phyloP scores from a whole-genome alignment of 2,888 invertebrate species.

The Lasioglossum lativentre region DNA sequence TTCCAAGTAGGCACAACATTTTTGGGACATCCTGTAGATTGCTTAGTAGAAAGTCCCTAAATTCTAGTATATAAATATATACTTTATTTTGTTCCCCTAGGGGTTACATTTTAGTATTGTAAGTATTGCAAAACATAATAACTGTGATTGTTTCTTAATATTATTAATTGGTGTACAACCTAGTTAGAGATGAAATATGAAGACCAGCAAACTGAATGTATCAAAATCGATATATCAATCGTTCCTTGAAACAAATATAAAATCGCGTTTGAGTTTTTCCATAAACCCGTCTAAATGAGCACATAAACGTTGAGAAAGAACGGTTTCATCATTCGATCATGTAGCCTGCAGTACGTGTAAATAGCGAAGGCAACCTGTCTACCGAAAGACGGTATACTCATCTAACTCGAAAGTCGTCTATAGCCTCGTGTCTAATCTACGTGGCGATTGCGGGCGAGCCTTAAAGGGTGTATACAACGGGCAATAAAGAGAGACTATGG shows the following conservation, averaged over 20 bases:
- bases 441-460: not conserved
- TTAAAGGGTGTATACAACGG: constrained; percentile 11
- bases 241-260: not conserved
- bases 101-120: no score
- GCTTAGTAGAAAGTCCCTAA: no score
- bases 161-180: no score
- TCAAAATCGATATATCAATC: not conserved
- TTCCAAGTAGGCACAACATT: no score
- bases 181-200: no score
- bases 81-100: no score
- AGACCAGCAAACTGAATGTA: no score
- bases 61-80: no score
- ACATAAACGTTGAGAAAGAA: not conserved
- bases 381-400: constrained; percentile 25
- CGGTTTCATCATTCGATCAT: not conserved
- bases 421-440: constrained; percentile 39
- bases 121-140: no score
- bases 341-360: not conserved
- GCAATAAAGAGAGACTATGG: not conserved
- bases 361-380: constrained; percentile 21
- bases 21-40: no score
- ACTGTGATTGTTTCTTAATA: no score
- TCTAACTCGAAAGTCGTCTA: constrained; percentile 26
- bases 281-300: not conserved
- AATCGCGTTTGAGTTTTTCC: not conserved